A percentile compares a stretch with the other conserved stretches of the same genome.
Evolutionary conservation across 2,797 vertebrate genomes (phyloP).

Genomic region (Clarias platycephalus): DNA sequence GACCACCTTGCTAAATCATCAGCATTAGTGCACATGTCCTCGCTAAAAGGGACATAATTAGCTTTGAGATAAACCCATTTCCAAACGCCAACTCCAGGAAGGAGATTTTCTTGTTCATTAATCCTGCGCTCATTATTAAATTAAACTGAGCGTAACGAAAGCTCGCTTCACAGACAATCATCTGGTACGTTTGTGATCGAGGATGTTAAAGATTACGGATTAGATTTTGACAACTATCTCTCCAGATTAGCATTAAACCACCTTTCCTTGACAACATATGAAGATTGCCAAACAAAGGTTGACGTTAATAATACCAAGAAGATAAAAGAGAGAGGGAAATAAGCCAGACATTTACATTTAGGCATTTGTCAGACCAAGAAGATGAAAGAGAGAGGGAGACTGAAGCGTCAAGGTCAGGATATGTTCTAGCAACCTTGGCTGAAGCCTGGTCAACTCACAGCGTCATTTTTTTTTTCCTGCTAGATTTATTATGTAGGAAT

Average conservation of each 20-base stretch:
- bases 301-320: background rate
- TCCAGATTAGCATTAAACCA: background rate
- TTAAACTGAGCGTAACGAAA: background rate
- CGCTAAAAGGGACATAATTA: conserved; percentile 18
- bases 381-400: background rate
- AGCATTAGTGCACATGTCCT: background rate
- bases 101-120: background rate
- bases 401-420: conserved; percentile 50
- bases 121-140: conserved; percentile 15
- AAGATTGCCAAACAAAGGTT: background rate
- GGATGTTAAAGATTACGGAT: conserved; percentile 25
- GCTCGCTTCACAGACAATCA: background rate
- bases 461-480: background rate
- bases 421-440: background rate
- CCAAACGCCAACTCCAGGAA: conserved; percentile 1
- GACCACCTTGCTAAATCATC: background rate
- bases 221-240: conserved; percentile 19
- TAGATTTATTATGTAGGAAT: background rate
- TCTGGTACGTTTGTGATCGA: conserved; percentile 16
- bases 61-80: conserved; percentile 20
- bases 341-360: too few species aligned
- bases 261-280: background rate
- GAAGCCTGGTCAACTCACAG: background rate
- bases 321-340: background rate
- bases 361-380: background rate